A percentile compares a stretch with the other conserved stretches of the same genome.
These are phyloP conservation scores for Melieria omissa DNA, from an alignment of 2,888 invertebrate species.

Conservation along the genomic window DNA sequence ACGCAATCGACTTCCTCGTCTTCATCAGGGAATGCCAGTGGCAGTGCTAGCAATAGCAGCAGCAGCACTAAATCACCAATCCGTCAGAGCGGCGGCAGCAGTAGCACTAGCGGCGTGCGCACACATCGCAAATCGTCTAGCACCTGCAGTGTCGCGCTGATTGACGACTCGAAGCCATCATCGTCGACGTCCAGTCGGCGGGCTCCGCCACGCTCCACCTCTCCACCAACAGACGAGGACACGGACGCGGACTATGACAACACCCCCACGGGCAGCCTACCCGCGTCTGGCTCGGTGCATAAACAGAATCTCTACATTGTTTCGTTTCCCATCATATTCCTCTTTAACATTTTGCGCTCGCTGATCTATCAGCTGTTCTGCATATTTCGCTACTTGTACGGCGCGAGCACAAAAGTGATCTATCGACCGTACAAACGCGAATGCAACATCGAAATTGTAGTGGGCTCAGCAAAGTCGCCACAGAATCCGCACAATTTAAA, in stretches of 20 bases:
- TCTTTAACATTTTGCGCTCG: conserved; percentile 85
- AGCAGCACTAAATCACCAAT: conserved; percentile 63
- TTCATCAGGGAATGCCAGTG: conserved; percentile 55
- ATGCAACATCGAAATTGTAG: conserved; percentile 71
- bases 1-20: conserved; percentile 63
- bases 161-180: conserved; percentile 57
- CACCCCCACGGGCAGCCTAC: conserved; percentile 45
- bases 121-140: conserved; percentile 63
- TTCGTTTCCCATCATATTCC: conserved; percentile 87
- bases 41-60: conserved; percentile 55
- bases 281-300: conserved; percentile 77
- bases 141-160: conserved; percentile 62
- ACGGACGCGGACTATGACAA: conserved; percentile 52
- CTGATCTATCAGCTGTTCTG: conserved; percentile 87
- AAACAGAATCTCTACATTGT: conserved; percentile 89
- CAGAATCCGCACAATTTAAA: conserved; percentile 46
- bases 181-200: conserved; percentile 46
- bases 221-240: conserved; percentile 57
- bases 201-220: conserved; percentile 55
- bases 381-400: conserved; percentile 86
- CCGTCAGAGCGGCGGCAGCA: conserved; percentile 50
- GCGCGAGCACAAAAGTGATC: conserved; percentile 81
- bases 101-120: conserved; percentile 48
- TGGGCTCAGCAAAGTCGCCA: conserved; percentile 60
- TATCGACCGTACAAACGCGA: conserved; percentile 70